A percentile compares a stretch with the other conserved stretches of the same genome.
These are phyloP conservation scores for Lepilemur septentrionalis DNA, from an alignment of 2,797 vertebrate genomes.

Conservation along the genomic window DNA sequence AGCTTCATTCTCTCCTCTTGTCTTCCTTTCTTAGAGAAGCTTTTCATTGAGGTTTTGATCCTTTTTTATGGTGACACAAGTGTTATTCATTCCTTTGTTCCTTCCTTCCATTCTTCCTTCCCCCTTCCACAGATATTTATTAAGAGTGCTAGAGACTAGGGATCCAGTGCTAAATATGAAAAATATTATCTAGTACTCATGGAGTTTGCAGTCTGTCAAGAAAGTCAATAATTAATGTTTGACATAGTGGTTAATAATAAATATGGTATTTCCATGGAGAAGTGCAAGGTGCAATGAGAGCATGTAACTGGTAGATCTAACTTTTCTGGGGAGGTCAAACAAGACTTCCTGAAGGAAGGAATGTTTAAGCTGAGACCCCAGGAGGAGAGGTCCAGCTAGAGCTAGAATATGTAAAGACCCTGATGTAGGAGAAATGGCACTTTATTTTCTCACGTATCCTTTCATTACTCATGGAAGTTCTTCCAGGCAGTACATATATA, in stretches of 20 bases:
- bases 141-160: neutral
- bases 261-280: neutral
- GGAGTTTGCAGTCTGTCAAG: neutral
- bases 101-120: neutral
- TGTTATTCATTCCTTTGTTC: neutral
- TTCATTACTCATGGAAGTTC: neutral
- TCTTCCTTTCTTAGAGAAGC: slow-evolving; percentile 16
- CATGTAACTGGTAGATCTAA: neutral
- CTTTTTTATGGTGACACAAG: neutral
- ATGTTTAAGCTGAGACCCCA: neutral
- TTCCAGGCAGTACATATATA: neutral
- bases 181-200: neutral
- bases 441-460: neutral
- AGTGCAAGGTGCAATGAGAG: neutral
- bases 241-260: neutral
- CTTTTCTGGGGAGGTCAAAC: neutral
- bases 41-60: neutral
- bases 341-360: neutral
- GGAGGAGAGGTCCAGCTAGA: neutral
- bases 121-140: neutral
- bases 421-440: neutral
- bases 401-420: neutral
- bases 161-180: neutral
- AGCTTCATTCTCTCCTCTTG: neutral
- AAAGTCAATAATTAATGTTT: neutral